Conservation (phyloP, 2,797 vertebrate genomes). For the Aythya fuligula region DNA sequence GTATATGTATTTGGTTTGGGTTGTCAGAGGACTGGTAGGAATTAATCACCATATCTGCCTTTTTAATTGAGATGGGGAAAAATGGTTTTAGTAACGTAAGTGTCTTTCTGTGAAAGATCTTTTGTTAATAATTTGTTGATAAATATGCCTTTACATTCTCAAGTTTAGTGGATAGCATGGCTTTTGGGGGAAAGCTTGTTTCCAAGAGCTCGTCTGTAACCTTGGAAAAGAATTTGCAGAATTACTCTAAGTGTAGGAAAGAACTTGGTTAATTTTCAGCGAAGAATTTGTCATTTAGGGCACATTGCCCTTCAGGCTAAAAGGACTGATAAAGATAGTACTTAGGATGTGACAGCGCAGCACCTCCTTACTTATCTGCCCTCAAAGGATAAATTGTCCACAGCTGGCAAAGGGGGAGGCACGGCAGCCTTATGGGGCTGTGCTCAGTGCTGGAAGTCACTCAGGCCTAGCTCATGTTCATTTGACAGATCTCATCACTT, state of each 20-base stretch:
- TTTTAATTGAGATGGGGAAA: background rate
- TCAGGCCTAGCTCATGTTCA: fast-evolving
- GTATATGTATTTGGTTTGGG: background rate
- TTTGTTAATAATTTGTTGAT: background rate
- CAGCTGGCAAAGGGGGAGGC: background rate
- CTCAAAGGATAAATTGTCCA: background rate
- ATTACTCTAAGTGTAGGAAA: background rate
- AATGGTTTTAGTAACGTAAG: background rate
- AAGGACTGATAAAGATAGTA: background rate
- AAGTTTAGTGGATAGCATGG: background rate
- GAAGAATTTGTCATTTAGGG: background rate
- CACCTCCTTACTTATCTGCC: background rate
- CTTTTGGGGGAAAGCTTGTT: background rate
- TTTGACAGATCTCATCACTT: background rate
- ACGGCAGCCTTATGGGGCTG: fast-evolving
- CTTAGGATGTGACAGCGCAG: background rate
- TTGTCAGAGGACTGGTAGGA: background rate
- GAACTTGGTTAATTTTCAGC: background rate
- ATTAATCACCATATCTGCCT: background rate
- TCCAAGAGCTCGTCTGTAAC: background rate
- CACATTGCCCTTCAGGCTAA: background rate
- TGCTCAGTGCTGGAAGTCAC: background rate
- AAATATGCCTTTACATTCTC: background rate
- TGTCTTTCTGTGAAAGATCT: background rate
- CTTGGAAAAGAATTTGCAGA: background rate